Percentiles rank a stretch among this genome's conserved stretches.
Conservation (phyloP, 2,888 invertebrate species). For the Drosophila putrida region DNA sequence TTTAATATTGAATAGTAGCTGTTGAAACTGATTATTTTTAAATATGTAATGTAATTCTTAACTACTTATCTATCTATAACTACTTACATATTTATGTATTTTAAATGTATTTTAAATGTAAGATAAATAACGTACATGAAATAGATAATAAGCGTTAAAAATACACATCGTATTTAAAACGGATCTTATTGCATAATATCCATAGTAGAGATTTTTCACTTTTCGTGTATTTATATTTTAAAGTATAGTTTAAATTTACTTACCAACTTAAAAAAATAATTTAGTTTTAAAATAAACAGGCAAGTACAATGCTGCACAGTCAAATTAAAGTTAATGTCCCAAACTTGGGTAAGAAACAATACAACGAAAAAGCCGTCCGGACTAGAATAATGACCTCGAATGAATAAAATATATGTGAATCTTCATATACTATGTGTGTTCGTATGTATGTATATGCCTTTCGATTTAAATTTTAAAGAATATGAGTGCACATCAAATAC, state of each 20-base stretch:
- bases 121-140: too few relatives aligned
- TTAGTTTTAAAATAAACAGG: not conserved
- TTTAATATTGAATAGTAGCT: too few relatives aligned
- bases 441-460: slow-evolving; percentile 19
- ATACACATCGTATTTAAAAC: not conserved
- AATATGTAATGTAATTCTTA: too few relatives aligned
- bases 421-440: slow-evolving; percentile 26
- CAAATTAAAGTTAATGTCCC: slow-evolving; percentile 29
- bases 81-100: not conserved
- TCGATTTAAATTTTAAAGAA: slow-evolving; percentile 48
- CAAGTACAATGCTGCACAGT: slow-evolving; percentile 20
- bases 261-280: slow-evolving; percentile 20
- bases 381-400: slow-evolving; percentile 59
- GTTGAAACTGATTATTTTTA: too few relatives aligned
- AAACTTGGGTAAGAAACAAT: slow-evolving; percentile 54
- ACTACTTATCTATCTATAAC: too few relatives aligned
- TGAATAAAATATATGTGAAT: slow-evolving; percentile 35
- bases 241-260: slow-evolving; percentile 13
- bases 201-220: not conserved
- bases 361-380: slow-evolving; percentile 45
- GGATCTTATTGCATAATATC: slow-evolving; percentile 4
- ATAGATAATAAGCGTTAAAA: not conserved
- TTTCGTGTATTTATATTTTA: not conserved
- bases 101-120: not conserved
- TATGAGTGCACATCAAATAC: slow-evolving; percentile 69